Base-by-base conservation (phyloP, 2,888 invertebrate species). In the Rugalucina vietnamica region DNA sequence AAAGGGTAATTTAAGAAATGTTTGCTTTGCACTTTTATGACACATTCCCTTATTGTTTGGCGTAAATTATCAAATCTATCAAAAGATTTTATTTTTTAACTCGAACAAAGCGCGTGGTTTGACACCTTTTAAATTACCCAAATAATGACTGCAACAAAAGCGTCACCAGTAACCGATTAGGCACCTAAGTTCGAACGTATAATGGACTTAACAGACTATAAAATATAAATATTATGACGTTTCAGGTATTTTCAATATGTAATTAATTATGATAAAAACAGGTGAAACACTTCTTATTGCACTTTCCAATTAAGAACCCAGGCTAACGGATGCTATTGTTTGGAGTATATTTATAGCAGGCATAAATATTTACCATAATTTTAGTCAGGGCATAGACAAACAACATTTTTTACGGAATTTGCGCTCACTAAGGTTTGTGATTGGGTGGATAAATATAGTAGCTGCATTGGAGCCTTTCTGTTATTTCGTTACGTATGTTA, bases 181-280 rank as follows among this genome's bases (percentile, higher is more conserved):
- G 65, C 65, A 34, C 34, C 65, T 65, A 10, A 34, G 21, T 3
- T 65, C 65, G 29, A 29, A 65, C 32, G 10, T 24, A 10, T 65
- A 34, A 34, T 65, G 12, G 24, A 21, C 3, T 3, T 34, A 34
- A 1, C 21, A 32, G 32, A 65, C 65, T 34, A 21, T 34, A 65
- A 65, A 29, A 65, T 29, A 65, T 65, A 65, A 65, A 65, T 65
- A 65, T 65, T 65, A 65, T 10, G n/a, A 60, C 43, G 43, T 43
- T 43, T 43, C 43, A 43, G 10, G 43, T 43, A 18, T 8, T n/a
- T 43, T 12, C 43, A 43, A 43, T 43, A 43, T 43, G 43, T 43
- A 43, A 43, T 43, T 43, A 43, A 43, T 43, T 43, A 43, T 8
- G 43, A 43, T 43, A 43, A 43, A 43, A 18, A 18, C 43, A 43